A percentile compares a stretch with the other conserved stretches of the same genome.
phyloP scores from a whole-genome alignment of 2,888 invertebrate genomes.

The Drosophila limbata region DNA sequence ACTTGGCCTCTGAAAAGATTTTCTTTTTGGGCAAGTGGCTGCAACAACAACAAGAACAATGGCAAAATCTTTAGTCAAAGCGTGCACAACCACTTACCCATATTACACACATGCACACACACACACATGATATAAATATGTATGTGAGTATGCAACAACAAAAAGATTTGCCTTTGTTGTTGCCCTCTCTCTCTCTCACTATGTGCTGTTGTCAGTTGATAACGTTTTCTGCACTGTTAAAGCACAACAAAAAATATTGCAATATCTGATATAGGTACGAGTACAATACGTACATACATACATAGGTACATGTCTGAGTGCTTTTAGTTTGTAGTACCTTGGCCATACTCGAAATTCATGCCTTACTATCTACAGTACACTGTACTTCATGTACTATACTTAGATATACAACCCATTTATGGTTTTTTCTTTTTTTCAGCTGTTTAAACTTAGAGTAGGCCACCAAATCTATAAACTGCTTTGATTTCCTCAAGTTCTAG shows the following conservation, averaged over 20 bases:
- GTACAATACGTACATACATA: conserved; percentile 13
- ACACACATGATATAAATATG: conserved; percentile 1
- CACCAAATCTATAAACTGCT: not conserved
- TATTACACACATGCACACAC: conserved; percentile 13
- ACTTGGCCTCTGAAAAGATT: not conserved
- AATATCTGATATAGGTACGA: conserved; percentile 43
- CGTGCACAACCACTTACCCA: conserved; percentile 48
- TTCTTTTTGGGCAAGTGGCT: conserved; percentile 43
- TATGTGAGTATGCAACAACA: conserved; percentile 25
- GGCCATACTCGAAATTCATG: conserved; percentile 32
- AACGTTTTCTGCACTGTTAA: conserved; percentile 51
- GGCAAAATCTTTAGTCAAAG: conserved; percentile 15
- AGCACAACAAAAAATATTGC: conserved; percentile 47
- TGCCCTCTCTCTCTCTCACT: conserved; percentile 1
- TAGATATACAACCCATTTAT: conserved; percentile 14
- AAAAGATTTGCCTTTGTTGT: conserved; percentile 40
- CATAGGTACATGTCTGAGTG: conserved; percentile 21
- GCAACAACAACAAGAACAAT: conserved; percentile 19
- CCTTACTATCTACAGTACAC: conserved; percentile 27
- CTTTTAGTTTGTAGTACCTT: conserved; percentile 42
- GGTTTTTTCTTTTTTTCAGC: conserved; percentile 6
- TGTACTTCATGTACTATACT: conserved; percentile 10
- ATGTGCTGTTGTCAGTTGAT: conserved; percentile 37
- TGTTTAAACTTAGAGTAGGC: conserved; percentile 1
- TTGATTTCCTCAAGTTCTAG: conserved; percentile 4